Evolutionary conservation across 2,888 invertebrate species (phyloP).

Genomic region (Sphaeridia pumilis): DNA sequence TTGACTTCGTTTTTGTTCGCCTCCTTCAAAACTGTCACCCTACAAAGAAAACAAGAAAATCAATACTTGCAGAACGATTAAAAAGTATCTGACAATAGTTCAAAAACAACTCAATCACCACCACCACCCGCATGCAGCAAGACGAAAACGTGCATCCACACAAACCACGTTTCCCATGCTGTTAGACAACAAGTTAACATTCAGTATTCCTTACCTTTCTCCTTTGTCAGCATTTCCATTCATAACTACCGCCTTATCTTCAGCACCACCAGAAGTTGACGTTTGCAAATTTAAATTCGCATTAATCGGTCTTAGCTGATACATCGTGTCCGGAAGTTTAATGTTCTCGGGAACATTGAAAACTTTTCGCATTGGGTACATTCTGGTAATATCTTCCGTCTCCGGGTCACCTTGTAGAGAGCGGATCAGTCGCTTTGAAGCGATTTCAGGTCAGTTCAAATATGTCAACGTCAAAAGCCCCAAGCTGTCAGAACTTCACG

Average conservation of each 20-base stretch:
- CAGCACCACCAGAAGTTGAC: background rate
- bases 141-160: background rate
- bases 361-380: conserved; percentile 7
- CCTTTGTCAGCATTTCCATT: conserved; percentile 1
- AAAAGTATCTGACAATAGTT: too few relatives aligned
- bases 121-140: background rate
- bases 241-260: background rate
- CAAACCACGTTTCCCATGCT: background rate
- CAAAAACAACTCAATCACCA: too few relatives aligned
- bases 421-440: too few relatives aligned
- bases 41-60: background rate
- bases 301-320: conserved; percentile 6
- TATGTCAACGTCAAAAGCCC: background rate
- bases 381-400: background rate
- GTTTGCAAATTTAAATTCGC: background rate
- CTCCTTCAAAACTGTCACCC: background rate
- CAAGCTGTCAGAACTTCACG: background rate
- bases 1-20: background rate
- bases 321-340: conserved; percentile 9
- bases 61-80: too few relatives aligned
- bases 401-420: too few relatives aligned
- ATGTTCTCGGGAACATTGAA: conserved; percentile 8
- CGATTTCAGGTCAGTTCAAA: background rate
- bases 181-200: background rate
- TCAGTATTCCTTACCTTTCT: background rate